Base-by-base conservation (phyloP, 2,113 vertebrate species). In the Dasyprocta punctata region DNA sequence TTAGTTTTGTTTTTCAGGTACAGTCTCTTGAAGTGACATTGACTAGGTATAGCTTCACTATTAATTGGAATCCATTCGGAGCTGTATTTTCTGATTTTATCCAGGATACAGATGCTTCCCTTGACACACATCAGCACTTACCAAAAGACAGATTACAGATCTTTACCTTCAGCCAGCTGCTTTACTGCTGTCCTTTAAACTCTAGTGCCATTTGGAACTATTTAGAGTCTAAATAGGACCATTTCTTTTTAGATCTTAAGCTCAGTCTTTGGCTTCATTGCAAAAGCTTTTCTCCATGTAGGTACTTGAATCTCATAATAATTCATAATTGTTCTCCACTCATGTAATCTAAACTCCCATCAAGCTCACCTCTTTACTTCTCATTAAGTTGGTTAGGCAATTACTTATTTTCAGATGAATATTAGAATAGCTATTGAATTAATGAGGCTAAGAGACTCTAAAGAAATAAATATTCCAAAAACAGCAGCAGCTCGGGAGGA, bases 351-450 rank as follows among this genome's bases (percentile, higher is more conserved):
- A 47, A 73, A 44, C 14, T 92, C 38, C 36, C 24, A 36, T 82
- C 26, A 94, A 47, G 17, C 11, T 87, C 33, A 83, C 20, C 58
- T 33, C 28, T 65, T 90, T 92, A 65, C 14, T 86, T 60, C 38
- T 89, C 56, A 92, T 11, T 81, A 92, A 80, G 36, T 60, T 89
- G 14, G 80, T 69, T 67, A 65, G 60, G 41, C 14, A 81, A 56
- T 71, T 97, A 89, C n/a, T 92, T 86, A 67, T 65, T 83, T 77
- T 93, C 60, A 90, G 12, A 75, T 63, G 65, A 84, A 96, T 75
- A 69, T 65, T 89, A 85, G 20, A 67, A 17, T 80, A 87, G 44
- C 41, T 87, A 22, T 78, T 96, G 67, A 94, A 83, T 86, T 93
- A 87, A 84, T 96, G 49, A 96, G 73, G 16, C 41, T 87, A 58